Evolutionary conservation across 2,113 vertebrate genomes (phyloP).

Genomic region (Bostrychus sinensis): DNA sequence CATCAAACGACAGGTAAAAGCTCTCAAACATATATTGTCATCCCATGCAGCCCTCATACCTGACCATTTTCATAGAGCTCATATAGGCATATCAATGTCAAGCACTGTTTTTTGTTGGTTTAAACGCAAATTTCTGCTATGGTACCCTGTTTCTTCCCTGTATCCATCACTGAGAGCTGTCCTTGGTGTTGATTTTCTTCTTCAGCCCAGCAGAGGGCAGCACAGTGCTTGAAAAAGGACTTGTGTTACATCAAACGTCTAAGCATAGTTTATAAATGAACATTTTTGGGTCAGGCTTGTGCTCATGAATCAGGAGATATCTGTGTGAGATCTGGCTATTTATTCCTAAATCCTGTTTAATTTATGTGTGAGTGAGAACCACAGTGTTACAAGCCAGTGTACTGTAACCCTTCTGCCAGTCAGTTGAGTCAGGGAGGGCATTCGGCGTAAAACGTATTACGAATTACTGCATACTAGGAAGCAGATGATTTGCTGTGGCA

Average conservation of each 20-base stretch:
- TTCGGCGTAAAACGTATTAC: not conserved
- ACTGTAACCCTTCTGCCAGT: too few species aligned
- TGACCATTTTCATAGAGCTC: not conserved
- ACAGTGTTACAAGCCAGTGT: too few species aligned
- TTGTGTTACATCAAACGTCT: slow-evolving; percentile 49
- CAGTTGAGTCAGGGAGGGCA: not conserved
- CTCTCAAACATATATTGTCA: not conserved
- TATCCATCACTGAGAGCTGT: slow-evolving; percentile 3
- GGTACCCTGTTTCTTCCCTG: slow-evolving; percentile 14
- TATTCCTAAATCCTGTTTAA: not conserved
- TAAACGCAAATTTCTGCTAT: not conserved
- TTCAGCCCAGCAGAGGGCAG: slow-evolving; percentile 61
- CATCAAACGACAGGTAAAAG: slow-evolving; percentile 81
- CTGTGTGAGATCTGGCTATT: not conserved
- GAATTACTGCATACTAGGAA: too few species aligned
- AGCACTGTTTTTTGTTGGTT: not conserved
- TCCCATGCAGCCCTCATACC: too few species aligned
- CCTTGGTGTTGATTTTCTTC: slow-evolving; percentile 23
- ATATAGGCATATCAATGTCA: not conserved
- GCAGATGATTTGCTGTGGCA: too few species aligned
- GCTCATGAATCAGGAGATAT: slow-evolving; percentile 45
- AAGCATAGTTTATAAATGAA: slow-evolving; percentile 72
- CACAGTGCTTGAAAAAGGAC: slow-evolving; percentile 18
- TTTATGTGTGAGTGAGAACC: too few species aligned
- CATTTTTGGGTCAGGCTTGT: slow-evolving; percentile 72